phyloP scores from a whole-genome alignment of 2,113 vertebrate species.

The Mus pahari region DNA sequence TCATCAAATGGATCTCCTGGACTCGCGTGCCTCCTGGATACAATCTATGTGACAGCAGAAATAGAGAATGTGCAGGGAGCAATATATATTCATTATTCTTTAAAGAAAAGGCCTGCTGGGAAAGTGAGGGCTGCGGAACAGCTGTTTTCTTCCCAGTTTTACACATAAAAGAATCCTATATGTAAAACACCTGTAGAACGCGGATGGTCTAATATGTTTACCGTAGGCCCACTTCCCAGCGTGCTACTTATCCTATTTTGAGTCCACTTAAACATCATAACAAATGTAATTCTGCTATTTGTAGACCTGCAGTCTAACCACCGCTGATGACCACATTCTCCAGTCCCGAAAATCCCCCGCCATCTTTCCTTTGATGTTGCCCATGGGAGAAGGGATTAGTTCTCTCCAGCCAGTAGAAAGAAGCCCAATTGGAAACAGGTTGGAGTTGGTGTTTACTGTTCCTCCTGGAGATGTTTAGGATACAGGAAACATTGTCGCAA shows the following conservation, averaged over 20 bases:
- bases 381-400: conserved; percentile 44
- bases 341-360: conserved; percentile 26
- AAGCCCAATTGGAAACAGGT: conserved; percentile 53
- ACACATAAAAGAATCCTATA: conserved; percentile 72
- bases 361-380: conserved; percentile 39
- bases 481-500: conserved; percentile 27
- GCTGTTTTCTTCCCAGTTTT: conserved; percentile 70
- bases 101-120: conserved; percentile 64
- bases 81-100: conserved; percentile 77
- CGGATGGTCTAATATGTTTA: conserved; percentile 39
- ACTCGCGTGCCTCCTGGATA: conserved; percentile 66
- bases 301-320: conserved; percentile 18
- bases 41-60: conserved; percentile 70
- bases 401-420: conserved; percentile 41
- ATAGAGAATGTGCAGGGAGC: conserved; percentile 55
- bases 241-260: conserved; percentile 22
- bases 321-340: conserved; percentile 12
- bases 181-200: conserved; percentile 74
- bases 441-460: conserved; percentile 7
- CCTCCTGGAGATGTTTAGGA: conserved; percentile 25
- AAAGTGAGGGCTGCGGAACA: conserved; percentile 65
- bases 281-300: conserved; percentile 33
- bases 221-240: not conserved
- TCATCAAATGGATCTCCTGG: conserved; percentile 69
- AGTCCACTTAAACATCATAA: conserved; percentile 47